Evolutionary conservation across 2,888 invertebrate genomes (phyloP).

Genomic region (Nipponacmea schrenckii): DNA sequence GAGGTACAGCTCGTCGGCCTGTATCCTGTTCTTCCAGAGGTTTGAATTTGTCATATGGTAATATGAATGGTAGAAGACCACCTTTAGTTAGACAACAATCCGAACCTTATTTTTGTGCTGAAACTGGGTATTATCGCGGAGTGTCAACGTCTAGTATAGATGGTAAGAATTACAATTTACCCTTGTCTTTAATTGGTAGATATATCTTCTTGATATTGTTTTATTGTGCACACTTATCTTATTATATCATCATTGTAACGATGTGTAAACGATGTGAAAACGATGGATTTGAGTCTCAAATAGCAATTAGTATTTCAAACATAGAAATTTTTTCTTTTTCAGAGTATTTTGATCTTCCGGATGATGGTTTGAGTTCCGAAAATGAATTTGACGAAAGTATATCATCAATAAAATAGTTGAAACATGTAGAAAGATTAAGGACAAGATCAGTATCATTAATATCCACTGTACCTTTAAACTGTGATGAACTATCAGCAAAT

Average conservation of each 20-base stretch:
- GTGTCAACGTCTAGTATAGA: neutral
- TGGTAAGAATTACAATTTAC: neutral
- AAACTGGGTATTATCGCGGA: neutral
- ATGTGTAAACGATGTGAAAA: too few species aligned
- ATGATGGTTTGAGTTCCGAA: conserved; percentile 1
- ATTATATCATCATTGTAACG: too few species aligned
- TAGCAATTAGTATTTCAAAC: too few species aligned
- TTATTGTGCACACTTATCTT: too few species aligned
- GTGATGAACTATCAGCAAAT: neutral
- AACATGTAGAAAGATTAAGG: neutral
- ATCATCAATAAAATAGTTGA: neutral
- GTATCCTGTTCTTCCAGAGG: neutral
- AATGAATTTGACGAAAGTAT: neutral
- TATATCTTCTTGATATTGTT: too few species aligned
- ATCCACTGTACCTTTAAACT: neutral
- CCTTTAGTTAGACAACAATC: conserved; percentile 1
- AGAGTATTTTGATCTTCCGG: conserved; percentile 3
- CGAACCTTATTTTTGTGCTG: neutral
- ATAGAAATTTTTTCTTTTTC: neutral
- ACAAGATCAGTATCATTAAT: conserved; percentile 2
- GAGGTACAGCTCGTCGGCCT: neutral
- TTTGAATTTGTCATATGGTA: neutral
- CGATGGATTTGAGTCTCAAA: too few species aligned
- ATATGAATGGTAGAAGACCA: neutral
- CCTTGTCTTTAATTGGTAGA: too few species aligned